Base-by-base conservation (phyloP, 2,888 invertebrate species). In the Lissonota sp. region DNA sequence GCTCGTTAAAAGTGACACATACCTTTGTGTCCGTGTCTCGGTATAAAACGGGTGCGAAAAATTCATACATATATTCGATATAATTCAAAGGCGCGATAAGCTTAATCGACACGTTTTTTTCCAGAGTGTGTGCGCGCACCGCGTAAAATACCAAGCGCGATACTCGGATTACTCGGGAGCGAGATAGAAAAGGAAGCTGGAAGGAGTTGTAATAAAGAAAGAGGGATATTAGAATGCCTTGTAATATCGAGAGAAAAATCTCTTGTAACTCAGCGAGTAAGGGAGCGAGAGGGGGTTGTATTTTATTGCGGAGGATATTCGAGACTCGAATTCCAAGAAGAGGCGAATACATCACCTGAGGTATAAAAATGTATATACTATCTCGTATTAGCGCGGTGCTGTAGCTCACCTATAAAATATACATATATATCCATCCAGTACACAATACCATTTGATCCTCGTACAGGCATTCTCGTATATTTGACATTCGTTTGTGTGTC, bases 321-420 rank as follows among this genome's bases (percentile, higher is more conserved):
- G 81, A 81, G 77, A 74, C 66, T 71, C 71, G 81, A 78, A 81
- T 81, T 78, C 81, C 74, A 67, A 74, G 81, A 81, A 81, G 81
- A 81, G 57, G 70, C 74, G 62, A 81, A 81, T 81, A 74, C 81
- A 75, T 81, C 81, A 78, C 49, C 49, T 46, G 12, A 53, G 64
- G 51, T 39, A 26, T 26, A 26, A 26, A 26, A 26, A 26, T 26
- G 26, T 1, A 26, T 64, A 70, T 57, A 70, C 67, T n/a, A 62
- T 46, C 51, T 49, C 44, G 58, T 49, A 66, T 60, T 8, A 71
- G 67, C 67, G 42, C 53, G 8, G n/a, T 40, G 51, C 55, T 44
- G 40, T 51, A 63, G 40, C 60, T 78, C 64, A 26, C 10, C 26
- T 10, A 64, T 49, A 49, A 26, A 14, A 44, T 44, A 62, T 39